Conservation (phyloP, 2,113 vertebrate genomes). For the Syrmaticus mikado region DNA sequence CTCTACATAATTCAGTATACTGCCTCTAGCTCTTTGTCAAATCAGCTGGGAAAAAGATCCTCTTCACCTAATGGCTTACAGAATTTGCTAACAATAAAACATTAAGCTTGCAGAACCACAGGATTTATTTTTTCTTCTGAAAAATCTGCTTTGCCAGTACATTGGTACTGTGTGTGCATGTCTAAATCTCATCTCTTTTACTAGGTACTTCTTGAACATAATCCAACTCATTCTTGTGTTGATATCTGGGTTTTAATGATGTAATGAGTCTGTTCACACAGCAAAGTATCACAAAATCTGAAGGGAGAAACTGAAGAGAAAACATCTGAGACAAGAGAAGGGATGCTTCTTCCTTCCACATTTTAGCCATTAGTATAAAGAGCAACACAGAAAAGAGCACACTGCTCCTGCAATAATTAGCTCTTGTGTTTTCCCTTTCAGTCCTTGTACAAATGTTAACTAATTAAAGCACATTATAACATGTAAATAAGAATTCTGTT, state of each 20-base stretch:
- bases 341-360: not conserved
- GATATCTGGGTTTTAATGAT: not conserved
- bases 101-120: not conserved
- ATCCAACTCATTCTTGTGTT: not conserved
- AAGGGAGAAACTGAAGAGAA: not conserved
- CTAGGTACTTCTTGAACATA: not conserved
- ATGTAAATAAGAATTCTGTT: not conserved
- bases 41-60: not conserved
- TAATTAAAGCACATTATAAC: not conserved
- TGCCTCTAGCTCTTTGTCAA: conserved; percentile 2
- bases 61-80: not conserved
- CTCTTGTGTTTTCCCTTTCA: not conserved
- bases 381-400: not conserved
- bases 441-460: not conserved
- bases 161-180: not conserved
- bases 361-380: not conserved
- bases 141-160: not conserved
- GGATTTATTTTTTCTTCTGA: not conserved
- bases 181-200: not conserved
- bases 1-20: not conserved
- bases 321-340: not conserved
- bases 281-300: not conserved
- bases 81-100: not conserved
- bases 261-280: not conserved
- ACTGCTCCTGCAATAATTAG: not conserved